Base-by-base conservation (phyloP, 2,888 invertebrate species). In the Boloria euphrosyne region DNA sequence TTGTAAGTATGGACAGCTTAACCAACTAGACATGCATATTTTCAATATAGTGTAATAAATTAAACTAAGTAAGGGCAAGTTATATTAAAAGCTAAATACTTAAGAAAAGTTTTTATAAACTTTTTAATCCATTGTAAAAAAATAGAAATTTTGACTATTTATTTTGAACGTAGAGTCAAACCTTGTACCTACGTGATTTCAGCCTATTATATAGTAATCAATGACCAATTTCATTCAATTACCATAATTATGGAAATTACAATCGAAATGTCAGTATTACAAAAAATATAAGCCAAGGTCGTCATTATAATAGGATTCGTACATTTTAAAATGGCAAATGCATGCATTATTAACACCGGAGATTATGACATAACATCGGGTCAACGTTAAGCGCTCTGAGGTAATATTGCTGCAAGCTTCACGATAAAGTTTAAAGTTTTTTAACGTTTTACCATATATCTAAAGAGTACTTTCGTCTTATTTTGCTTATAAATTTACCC, bases 1-100 rank as follows among this genome's bases (percentile, higher is more conserved):
- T 80, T 80, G 89, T 90, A 73, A 89, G 89, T 88, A 74, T 61
- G 60, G 52, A 16, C 62, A 17, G 18, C 17, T 13, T 47, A n/a
- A 18, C n/a, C 4, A 43, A 3, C 47, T 58, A 5, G 31, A 47
- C 46, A 31, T 22, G 13, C 44, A 44, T n/a, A n/a, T n/a, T 22
- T 58, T 58, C 4, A 49, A 49, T 17, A 5, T 47, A 59, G 17
- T 14, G 7, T 3, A 3, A 49, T 16, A 6, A 31, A 38, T 38
- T 38, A 10, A 38, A 10, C 2, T 38, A 1, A 38, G 3, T 22
- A 22, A 1, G 2, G 22, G 22, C 22, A 31, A 6, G 31, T 31
- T 31, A 31, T 31, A 31, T 31, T 31, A 7, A 31, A 31, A 31
- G 10, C 31, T 38, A 38, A 10, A 38, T 38, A 7, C 31, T 38